Percentiles rank a stretch among this genome's conserved stretches.
Conservation (phyloP, 2,888 invertebrate species). For the Cheilosia grossa region DNA sequence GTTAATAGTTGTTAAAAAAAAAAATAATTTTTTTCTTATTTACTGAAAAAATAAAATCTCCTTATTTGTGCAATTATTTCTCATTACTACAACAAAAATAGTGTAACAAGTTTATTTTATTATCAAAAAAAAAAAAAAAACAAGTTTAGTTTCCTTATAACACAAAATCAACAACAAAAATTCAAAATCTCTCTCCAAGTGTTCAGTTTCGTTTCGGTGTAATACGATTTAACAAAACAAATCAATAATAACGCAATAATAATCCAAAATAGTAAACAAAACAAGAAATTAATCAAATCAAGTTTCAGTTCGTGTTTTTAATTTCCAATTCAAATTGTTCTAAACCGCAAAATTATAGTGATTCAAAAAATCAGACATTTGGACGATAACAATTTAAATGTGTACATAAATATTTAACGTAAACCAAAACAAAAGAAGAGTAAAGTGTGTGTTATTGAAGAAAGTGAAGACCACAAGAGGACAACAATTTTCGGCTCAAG, state of each 20-base stretch:
- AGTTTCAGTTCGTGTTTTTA: conserved; percentile 32
- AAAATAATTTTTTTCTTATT: conserved; percentile 81
- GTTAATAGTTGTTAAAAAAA: conserved; percentile 83
- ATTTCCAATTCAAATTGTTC: conserved; percentile 62
- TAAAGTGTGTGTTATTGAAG: conserved; percentile 66
- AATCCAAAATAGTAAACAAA: conserved; percentile 75
- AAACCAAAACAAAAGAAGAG: conserved; percentile 58
- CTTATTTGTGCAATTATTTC: conserved; percentile 74
- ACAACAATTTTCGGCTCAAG: conserved; percentile 65
- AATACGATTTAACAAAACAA: conserved; percentile 69
- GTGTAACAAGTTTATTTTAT: conserved; percentile 62
- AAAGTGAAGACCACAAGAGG: conserved; percentile 45
- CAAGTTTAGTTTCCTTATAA: conserved; percentile 63
- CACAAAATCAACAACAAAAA: conserved; percentile 71
- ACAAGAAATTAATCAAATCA: conserved; percentile 72
- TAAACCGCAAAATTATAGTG: conserved; percentile 69
- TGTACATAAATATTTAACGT: conserved; percentile 29
- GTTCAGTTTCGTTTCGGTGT: conserved; percentile 75
- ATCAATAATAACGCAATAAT: conserved; percentile 75
- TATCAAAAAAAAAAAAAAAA: conserved; percentile 50
- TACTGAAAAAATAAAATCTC: conserved; percentile 79
- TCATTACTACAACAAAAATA: conserved; percentile 69
- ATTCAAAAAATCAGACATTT: conserved; percentile 67
- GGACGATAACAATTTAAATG: conserved; percentile 63
- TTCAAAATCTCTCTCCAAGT: conserved; percentile 72